Evolutionary conservation across 2,113 vertebrate genomes (phyloP).

Genomic region (Ovibos moschatus): DNA sequence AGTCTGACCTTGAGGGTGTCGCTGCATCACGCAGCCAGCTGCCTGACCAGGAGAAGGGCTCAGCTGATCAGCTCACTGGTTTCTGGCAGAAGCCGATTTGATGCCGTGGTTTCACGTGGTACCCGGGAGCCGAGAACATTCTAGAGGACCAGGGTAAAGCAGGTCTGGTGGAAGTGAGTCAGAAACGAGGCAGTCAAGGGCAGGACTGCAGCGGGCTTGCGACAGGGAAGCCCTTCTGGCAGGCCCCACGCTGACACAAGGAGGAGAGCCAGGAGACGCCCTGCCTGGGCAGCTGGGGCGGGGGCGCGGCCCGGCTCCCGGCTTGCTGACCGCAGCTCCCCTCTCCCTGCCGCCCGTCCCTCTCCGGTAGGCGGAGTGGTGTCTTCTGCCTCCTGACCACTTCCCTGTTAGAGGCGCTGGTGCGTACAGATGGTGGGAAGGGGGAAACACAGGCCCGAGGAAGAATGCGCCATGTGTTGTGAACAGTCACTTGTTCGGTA

Average conservation of each 20-base stretch:
- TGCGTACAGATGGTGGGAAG: neutral
- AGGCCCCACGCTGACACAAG: no score
- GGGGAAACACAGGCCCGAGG: neutral
- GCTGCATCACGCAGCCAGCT: neutral
- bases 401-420: neutral
- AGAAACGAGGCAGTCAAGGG: neutral
- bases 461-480: neutral
- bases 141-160: neutral
- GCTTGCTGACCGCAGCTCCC: neutral
- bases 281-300: neutral
- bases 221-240: neutral
- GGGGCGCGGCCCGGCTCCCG: rapidly evolving
- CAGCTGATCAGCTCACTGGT: neutral
- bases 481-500: neutral
- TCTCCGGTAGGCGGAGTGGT: neutral
- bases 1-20: neutral
- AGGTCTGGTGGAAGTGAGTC: neutral
- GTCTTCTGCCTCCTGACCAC: neutral
- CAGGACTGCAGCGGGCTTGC: neutral
- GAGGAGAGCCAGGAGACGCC: neutral
- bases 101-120: rapidly evolving
- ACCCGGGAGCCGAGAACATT: neutral
- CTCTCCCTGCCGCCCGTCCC: neutral
- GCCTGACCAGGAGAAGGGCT: no score
- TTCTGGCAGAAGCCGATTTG: neutral